Conservation (phyloP, 2,888 invertebrate genomes). For the Drosophila demipolita region DNA sequence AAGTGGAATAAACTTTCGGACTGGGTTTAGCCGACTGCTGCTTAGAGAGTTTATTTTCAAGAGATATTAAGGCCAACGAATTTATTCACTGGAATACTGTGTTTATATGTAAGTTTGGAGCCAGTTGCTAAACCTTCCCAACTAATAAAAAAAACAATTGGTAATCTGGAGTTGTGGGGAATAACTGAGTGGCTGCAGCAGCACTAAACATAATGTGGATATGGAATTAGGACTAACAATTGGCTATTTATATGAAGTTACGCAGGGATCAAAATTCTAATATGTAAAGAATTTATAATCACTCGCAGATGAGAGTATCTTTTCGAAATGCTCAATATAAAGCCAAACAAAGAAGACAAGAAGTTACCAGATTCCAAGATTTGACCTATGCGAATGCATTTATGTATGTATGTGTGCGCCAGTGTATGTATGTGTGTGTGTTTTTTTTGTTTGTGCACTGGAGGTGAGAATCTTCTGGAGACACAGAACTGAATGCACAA, state of each 20-base stretch:
- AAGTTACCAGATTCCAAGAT: not conserved
- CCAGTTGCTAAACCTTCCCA: not conserved
- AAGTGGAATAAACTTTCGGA: not conserved
- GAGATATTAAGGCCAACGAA: not conserved
- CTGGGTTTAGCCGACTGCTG: not conserved
- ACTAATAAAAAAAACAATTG: not conserved
- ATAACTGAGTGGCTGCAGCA: too few relatives aligned
- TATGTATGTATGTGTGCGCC: not conserved
- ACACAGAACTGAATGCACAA: too few relatives aligned
- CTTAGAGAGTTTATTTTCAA: not conserved
- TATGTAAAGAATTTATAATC: not conserved
- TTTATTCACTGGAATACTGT: not conserved
- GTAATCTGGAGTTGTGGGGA: not conserved
- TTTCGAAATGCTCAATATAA: not conserved
- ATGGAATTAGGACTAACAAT: not conserved
- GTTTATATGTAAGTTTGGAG: not conserved
- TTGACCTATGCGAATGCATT: not conserved
- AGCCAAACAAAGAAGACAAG: not conserved
- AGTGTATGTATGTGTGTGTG: slow-evolving; percentile 85
- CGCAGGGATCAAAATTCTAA: not conserved
- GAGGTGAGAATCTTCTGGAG: too few relatives aligned
- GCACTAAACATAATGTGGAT: not conserved
- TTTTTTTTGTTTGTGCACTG: too few relatives aligned
- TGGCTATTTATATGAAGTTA: not conserved
- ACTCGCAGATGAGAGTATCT: not conserved